Base-by-base conservation (phyloP, 2,888 invertebrate species). In the Atethmia centrago region DNA sequence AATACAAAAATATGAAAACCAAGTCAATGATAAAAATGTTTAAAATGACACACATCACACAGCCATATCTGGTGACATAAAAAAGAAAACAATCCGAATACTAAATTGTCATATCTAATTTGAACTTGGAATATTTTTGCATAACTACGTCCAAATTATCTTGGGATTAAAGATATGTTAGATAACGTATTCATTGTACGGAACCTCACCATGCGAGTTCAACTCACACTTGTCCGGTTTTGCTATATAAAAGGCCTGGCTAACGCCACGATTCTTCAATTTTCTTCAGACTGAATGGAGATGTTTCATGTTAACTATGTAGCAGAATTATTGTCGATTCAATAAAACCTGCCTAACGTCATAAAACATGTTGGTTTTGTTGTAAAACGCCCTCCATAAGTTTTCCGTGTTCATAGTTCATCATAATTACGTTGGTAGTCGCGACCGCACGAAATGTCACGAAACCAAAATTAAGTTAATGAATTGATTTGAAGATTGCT, bases 401-500 rank as follows among this genome's bases (percentile, higher is more conserved):
- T 65, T 56, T 62, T 61, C 67, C 71, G 61, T 80, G 84, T 69
- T 74, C 64, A 49, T 67, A 83, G 80, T 84, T 80, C 65, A 71
- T 82, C 75, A 82, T 80, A 83, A 81, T 75, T 71, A 71, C 49
- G 59, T 63, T 42, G 42, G 31, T 10, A 49, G 64, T 42, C 25
- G 42, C 21, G 42, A 36, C 56, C 40, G 59, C 80, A 74, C 80
- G 62, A 80, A 82, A 71, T 59, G 81, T 81, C 84, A 81, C 45
- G 49, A 66, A 68, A 66, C 68, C 65, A 40, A 63, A 84, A 75
- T 71, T 68, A 74, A 80, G 31, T 9, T 84, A 71, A 80, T 74
- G 53, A 71, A 82, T 82, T 82, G 80, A 68, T 62, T 62, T 66
- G 51, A 71, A 75, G 58, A 84, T 82, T 71, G 66, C n/a, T 69